These are phyloP conservation scores for Caenorhabditis auriculariae DNA, from an alignment of 2,888 invertebrate species.

Conservation along the genomic window DNA sequence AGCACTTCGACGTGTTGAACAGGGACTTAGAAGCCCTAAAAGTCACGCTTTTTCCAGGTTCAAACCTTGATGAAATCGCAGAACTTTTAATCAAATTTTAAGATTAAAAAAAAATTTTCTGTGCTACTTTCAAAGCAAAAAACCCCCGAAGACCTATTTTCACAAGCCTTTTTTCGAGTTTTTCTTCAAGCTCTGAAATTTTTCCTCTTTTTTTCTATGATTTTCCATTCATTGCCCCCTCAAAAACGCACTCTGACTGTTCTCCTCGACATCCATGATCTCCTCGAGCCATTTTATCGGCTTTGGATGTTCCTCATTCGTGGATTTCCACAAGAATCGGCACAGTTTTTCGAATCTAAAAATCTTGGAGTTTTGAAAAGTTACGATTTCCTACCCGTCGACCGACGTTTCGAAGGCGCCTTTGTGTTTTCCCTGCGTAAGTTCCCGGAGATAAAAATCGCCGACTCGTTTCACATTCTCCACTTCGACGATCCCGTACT, in stretches of 20 bases:
- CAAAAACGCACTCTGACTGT: too few relatives aligned
- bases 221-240: too few relatives aligned
- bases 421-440: conserved; percentile 79
- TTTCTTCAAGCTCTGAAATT: too few relatives aligned
- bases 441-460: conserved; percentile 63
- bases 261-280: conserved; percentile 64
- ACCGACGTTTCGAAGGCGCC: conserved; percentile 97
- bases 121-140: too few relatives aligned
- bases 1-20: conserved; percentile 85
- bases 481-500: too few relatives aligned
- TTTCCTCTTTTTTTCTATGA: too few relatives aligned
- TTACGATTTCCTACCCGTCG: conserved; percentile 70
- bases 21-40: conserved; percentile 66
- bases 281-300: conserved; percentile 64
- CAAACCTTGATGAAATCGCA: too few relatives aligned
- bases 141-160: too few relatives aligned
- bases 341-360: conserved; percentile 75
- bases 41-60: conserved; percentile 46
- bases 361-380: not conserved
- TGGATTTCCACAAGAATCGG: conserved; percentile 71
- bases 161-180: too few relatives aligned
- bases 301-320: conserved; percentile 40
- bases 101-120: too few relatives aligned
- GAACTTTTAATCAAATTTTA: too few relatives aligned
- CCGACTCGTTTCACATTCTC: conserved; percentile 50